Conservation (phyloP, 2,888 invertebrate genomes). For the Tortricodes alternella region DNA sequence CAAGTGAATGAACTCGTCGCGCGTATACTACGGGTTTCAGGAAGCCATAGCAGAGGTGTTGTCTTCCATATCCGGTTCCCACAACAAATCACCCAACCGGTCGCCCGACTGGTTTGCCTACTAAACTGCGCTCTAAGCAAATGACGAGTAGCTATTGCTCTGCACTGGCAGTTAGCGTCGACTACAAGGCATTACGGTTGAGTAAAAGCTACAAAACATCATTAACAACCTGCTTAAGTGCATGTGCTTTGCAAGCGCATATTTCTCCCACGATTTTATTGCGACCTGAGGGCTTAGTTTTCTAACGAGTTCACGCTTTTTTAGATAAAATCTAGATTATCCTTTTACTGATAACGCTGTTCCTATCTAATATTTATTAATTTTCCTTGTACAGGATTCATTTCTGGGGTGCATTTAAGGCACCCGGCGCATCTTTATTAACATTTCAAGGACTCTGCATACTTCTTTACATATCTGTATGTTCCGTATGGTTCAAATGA, state of each 20-base stretch:
- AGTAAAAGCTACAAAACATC: background rate
- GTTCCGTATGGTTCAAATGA: too few relatives aligned
- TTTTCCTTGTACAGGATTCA: background rate
- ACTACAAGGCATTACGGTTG: constrained; percentile 16
- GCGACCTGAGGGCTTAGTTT: background rate
- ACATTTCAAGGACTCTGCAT: too few relatives aligned
- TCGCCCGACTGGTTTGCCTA: constrained; percentile 33
- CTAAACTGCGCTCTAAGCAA: constrained; percentile 21
- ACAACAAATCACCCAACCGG: constrained; percentile 31
- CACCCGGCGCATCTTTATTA: too few relatives aligned
- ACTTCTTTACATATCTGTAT: too few relatives aligned
- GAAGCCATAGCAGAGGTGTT: constrained; percentile 64
- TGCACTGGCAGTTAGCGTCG: constrained; percentile 8
- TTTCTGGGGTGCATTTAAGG: background rate
- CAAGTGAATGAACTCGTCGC: constrained; percentile 59
- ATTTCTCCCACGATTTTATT: background rate
- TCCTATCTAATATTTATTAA: background rate
- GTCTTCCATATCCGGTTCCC: constrained; percentile 48
- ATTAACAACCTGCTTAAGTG: constrained; percentile 2
- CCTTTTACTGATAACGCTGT: too few relatives aligned
- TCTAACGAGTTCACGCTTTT: background rate
- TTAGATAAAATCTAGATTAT: too few relatives aligned
- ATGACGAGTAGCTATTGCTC: constrained; percentile 29
- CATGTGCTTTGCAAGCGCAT: background rate
- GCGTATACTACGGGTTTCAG: constrained; percentile 68